These are phyloP conservation scores for Phalacrocorax carbo DNA, from an alignment of 2,113 vertebrate genomes.

Conservation along the genomic window DNA sequence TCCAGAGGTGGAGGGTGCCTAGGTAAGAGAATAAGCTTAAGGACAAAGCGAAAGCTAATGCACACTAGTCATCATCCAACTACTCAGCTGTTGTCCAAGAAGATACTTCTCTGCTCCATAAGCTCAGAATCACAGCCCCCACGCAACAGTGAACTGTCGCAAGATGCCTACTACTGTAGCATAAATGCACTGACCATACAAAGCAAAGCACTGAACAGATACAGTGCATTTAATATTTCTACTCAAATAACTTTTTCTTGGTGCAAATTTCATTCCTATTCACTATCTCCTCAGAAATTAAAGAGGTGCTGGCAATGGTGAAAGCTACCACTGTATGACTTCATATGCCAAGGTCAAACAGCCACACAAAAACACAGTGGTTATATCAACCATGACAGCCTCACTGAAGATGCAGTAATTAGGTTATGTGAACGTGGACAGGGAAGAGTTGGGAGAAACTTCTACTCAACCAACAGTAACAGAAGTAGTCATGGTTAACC, in stretches of 20 bases:
- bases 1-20: neutral
- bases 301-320: neutral
- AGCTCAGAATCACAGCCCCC: neutral
- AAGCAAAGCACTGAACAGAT: neutral
- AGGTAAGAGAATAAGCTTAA: neutral
- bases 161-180: neutral
- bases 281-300: neutral
- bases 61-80: neutral
- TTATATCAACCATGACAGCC: neutral
- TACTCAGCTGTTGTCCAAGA: neutral
- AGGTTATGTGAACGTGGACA: neutral
- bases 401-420: neutral
- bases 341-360: neutral
- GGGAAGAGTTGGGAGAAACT: neutral
- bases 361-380: neutral
- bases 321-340: neutral
- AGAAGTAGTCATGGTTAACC: neutral
- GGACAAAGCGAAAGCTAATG: neutral
- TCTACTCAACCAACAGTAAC: neutral
- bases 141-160: neutral
- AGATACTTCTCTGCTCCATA: neutral
- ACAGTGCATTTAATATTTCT: neutral
- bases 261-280: neutral
- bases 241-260: neutral
- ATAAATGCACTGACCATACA: neutral